Evolutionary conservation across 2,888 invertebrate genomes (phyloP).

Genomic region (Agonopterix arenella): DNA sequence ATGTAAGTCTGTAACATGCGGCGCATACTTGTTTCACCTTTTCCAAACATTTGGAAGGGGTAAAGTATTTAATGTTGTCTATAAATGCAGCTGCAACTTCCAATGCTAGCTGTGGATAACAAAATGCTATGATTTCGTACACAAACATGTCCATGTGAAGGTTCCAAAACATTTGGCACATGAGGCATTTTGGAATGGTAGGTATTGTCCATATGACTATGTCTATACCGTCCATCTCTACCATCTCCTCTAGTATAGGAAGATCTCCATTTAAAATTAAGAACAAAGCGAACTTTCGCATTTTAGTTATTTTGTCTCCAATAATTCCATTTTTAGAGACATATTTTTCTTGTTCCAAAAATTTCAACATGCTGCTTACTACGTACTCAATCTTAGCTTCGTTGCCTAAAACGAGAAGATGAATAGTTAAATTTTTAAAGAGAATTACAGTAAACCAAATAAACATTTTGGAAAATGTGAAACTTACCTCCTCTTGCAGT

Average conservation of each 20-base stretch:
- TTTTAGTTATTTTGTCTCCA: constrained; percentile 20
- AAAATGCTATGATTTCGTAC: constrained; percentile 46
- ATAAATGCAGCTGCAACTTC: constrained; percentile 47
- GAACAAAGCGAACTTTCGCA: constrained; percentile 51
- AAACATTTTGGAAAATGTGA: not conserved
- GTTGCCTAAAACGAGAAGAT: constrained; percentile 45
- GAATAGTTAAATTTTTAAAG: not conserved
- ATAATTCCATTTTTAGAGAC: constrained; percentile 26
- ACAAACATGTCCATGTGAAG: constrained; percentile 48
- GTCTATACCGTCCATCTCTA: constrained; percentile 46
- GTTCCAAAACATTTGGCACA: constrained; percentile 60
- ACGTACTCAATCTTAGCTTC: constrained; percentile 49
- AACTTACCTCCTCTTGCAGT: constrained; percentile 53
- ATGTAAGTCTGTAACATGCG: constrained; percentile 45
- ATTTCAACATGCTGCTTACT: constrained; percentile 31
- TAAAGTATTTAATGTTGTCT: constrained; percentile 48
- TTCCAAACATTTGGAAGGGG: constrained; percentile 40
- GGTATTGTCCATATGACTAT: constrained; percentile 54
- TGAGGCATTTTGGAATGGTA: constrained; percentile 47
- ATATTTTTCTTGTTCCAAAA: constrained; percentile 41
- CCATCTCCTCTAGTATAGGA: constrained; percentile 39
- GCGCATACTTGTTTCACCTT: constrained; percentile 36
- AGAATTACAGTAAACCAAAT: not conserved
- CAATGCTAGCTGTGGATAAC: constrained; percentile 44
- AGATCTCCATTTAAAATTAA: constrained; percentile 54